phyloP scores from a whole-genome alignment of 1,140 invertebrate genomes.

The Drosophila simulans region DNA sequence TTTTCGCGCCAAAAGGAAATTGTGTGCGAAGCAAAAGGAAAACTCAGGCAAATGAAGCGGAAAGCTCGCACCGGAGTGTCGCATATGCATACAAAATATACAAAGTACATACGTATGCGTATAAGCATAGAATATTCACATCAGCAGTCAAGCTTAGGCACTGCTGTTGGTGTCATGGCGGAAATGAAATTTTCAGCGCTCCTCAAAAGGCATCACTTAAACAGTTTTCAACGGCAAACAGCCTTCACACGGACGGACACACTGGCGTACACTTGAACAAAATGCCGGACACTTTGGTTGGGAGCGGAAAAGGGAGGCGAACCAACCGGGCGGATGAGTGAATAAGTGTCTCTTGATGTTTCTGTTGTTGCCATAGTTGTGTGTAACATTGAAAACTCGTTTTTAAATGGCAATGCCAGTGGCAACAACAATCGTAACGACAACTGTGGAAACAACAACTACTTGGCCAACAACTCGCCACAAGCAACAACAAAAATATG shows the following conservation, averaged over 20 bases:
- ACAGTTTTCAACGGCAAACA: constrained; percentile 57
- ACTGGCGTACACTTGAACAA: constrained; percentile 57
- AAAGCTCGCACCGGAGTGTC: constrained; percentile 47
- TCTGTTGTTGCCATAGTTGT: constrained; percentile 40
- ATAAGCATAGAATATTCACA: constrained; percentile 17
- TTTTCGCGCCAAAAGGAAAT: constrained; percentile 68
- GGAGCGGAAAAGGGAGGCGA: constrained; percentile 19
- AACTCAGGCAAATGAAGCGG: constrained; percentile 64
- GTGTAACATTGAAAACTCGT: constrained; percentile 76
- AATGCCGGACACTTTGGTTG: constrained; percentile 63
- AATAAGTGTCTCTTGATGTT: constrained; percentile 60
- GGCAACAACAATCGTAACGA: constrained; percentile 31
- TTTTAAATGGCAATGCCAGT: constrained; percentile 72
- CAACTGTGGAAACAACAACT: constrained; percentile 20
- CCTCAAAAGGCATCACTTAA: constrained; percentile 50
- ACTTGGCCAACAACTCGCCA: constrained; percentile 35
- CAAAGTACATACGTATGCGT: constrained; percentile 5
- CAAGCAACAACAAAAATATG: constrained; percentile 74
- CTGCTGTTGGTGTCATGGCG: constrained; percentile 61
- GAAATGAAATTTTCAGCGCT: constrained; percentile 75
- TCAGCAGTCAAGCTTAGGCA: constrained; percentile 18
- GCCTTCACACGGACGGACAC: constrained; percentile 28
- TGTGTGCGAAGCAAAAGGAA: constrained; percentile 29
- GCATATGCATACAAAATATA: constrained; percentile 50
- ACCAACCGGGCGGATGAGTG: constrained; percentile 71